These are phyloP conservation scores for Rhincodon typus DNA, from an alignment of 2,797 vertebrate genomes.

Conservation along the genomic window DNA sequence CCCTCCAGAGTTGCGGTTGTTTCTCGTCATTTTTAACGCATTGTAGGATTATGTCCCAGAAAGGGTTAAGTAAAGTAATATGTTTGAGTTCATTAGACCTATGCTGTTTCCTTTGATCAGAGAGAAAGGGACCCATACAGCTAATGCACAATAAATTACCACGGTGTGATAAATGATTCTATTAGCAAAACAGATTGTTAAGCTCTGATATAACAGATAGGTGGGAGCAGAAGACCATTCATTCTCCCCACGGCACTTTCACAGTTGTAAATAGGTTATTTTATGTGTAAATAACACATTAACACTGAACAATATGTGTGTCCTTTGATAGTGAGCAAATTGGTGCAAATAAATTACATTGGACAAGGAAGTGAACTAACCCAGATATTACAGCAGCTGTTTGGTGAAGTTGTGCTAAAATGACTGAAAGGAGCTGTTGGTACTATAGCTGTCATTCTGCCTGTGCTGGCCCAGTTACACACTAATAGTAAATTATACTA, in stretches of 20 bases:
- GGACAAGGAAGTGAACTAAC: conserved; percentile 81
- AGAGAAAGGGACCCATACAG: conserved; percentile 68
- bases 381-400: conserved; percentile 68
- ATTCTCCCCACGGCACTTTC: conserved; percentile 65
- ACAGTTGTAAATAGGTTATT: conserved; percentile 84
- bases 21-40: background rate
- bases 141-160: conserved; percentile 80
- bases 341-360: conserved; percentile 88
- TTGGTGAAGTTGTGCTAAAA: conserved; percentile 74
- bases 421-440: conserved; percentile 71
- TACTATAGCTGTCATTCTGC: background rate
- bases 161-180: conserved; percentile 94
- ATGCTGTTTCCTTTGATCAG: conserved; percentile 75
- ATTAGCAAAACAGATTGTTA: conserved; percentile 99
- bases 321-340: conserved; percentile 85
- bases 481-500: conserved; percentile 69
- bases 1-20: background rate
- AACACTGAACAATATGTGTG: conserved; percentile 88
- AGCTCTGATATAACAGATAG: conserved; percentile 84
- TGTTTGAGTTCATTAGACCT: conserved; percentile 59
- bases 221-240: conserved; percentile 71
- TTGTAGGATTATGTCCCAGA: background rate
- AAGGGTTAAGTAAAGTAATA: conserved; percentile 47
- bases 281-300: conserved; percentile 99
- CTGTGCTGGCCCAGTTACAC: conserved; percentile 57